These are phyloP conservation scores for Leucophenga maculata DNA, from an alignment of 2,888 invertebrate species.

Conservation along the genomic window DNA sequence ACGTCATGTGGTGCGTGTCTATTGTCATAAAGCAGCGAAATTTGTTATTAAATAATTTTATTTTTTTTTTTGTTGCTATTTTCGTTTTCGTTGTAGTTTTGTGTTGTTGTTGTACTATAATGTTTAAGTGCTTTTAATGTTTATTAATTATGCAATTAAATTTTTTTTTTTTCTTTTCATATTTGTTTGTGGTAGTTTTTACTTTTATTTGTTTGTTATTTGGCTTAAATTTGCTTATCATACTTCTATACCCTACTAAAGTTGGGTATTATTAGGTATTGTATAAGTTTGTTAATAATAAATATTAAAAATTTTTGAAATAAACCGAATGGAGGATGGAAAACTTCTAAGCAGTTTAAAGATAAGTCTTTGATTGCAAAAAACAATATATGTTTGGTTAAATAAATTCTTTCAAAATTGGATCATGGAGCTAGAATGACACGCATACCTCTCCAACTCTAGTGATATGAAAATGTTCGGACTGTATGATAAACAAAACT, in stretches of 20 bases:
- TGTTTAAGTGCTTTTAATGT: slow-evolving; percentile 63
- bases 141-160: slow-evolving; percentile 66
- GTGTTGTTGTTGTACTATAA: not conserved
- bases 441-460: too few relatives aligned
- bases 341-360: too few relatives aligned
- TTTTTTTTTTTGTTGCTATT: not conserved
- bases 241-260: not conserved
- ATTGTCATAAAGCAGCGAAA: slow-evolving; percentile 31
- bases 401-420: too few relatives aligned
- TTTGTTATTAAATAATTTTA: slow-evolving; percentile 15
- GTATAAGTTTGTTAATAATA: too few relatives aligned
- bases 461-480: too few relatives aligned
- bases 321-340: too few relatives aligned
- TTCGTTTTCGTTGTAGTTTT: not conserved
- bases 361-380: too few relatives aligned
- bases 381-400: too few relatives aligned
- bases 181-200: slow-evolving; percentile 9
- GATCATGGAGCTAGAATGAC: too few relatives aligned
- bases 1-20: slow-evolving; percentile 51
- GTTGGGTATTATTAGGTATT: not conserved
- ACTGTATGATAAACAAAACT: too few relatives aligned
- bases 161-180: slow-evolving; percentile 44
- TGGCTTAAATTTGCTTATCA: too few relatives aligned
- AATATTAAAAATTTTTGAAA: too few relatives aligned
- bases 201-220: slow-evolving; percentile 10